Percentiles rank a stretch among this genome's conserved stretches.
These are phyloP conservation scores for Apotomis turbidana DNA, from an alignment of 2,888 invertebrate species.

Conservation along the genomic window DNA sequence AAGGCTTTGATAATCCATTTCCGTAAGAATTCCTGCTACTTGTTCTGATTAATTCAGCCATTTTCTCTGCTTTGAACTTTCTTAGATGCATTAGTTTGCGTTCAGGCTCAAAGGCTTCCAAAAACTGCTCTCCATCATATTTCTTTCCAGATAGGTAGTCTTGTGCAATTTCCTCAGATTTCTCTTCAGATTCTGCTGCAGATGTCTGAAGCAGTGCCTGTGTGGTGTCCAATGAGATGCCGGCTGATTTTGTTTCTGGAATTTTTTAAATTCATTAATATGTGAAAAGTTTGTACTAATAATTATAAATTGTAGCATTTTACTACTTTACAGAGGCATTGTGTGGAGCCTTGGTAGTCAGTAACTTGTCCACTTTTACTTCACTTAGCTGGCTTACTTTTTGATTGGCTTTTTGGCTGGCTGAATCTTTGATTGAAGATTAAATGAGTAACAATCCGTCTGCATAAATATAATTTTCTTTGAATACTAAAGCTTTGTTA, in stretches of 20 bases:
- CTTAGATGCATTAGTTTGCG: conserved; percentile 86
- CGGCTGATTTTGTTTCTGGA: conserved; percentile 89
- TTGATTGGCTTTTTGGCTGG: no score
- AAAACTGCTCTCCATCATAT: conserved; percentile 90
- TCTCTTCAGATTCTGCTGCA: conserved; percentile 96
- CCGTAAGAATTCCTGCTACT: conserved; percentile 67
- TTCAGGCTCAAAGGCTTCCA: conserved; percentile 91
- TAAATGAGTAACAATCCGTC: no score
- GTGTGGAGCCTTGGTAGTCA: no score
- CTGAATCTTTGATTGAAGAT: no score
- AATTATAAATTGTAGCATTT: no score
- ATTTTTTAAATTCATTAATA: conserved; percentile 24
- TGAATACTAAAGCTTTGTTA: no score
- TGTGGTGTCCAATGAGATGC: conserved; percentile 92
- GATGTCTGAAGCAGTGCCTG: conserved; percentile 95
- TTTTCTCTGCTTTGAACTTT: conserved; percentile 96
- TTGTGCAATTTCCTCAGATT: conserved; percentile 93
- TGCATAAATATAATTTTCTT: no score
- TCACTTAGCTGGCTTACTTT: no score
- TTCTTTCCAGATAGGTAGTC: conserved; percentile 89
- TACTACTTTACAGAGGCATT: no score
- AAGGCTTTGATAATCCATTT: conserved; percentile 72
- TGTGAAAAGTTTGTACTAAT: not conserved
- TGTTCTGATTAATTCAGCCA: conserved; percentile 88
- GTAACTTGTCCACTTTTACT: no score